A percentile compares a stretch with the other conserved stretches of the same genome.
These are phyloP conservation scores for Drosophila incognita DNA, from an alignment of 2,888 invertebrate genomes.

Conservation along the genomic window DNA sequence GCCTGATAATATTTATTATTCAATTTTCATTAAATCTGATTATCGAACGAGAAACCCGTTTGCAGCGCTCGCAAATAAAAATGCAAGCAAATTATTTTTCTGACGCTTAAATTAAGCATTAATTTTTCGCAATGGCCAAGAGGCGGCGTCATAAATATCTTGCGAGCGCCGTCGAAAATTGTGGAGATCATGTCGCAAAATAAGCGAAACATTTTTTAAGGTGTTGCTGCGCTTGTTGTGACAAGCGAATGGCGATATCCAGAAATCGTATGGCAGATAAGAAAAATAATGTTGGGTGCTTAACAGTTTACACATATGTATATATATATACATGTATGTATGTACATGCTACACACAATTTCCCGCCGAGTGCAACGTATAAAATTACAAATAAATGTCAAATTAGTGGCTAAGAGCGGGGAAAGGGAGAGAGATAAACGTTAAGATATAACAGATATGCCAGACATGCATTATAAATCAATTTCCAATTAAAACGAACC, in stretches of 20 bases:
- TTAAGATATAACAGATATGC: conserved; percentile 41
- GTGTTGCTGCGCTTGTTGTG: conserved; percentile 72
- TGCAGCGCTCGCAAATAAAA: conserved; percentile 41
- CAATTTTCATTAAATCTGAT: conserved; percentile 79
- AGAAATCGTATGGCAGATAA: conserved; percentile 42
- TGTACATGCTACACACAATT: conserved; percentile 5
- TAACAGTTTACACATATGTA: conserved; percentile 25
- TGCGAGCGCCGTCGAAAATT: conserved; percentile 31
- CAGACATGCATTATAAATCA: conserved; percentile 55
- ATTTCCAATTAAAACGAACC: conserved; percentile 52
- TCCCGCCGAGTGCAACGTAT: conserved; percentile 28
- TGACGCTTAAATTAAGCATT: conserved; percentile 79
- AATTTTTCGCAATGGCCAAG: conserved; percentile 63
- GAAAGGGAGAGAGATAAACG: conserved; percentile 27
- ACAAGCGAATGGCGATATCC: conserved; percentile 63
- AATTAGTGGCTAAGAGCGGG: conserved; percentile 52
- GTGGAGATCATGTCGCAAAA: conserved; percentile 58
- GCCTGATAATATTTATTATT: conserved; percentile 77
- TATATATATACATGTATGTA: neutral
- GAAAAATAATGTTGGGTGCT: conserved; percentile 32
- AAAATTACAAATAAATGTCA: conserved; percentile 60
- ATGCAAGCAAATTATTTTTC: conserved; percentile 71
- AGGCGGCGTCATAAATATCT: conserved; percentile 65
- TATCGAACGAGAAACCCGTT: conserved; percentile 62
- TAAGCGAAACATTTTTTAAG: conserved; percentile 64